Evolutionary conservation across 1,140 invertebrate genomes (phyloP).

Genomic region (Tetramorium parvispinum): DNA sequence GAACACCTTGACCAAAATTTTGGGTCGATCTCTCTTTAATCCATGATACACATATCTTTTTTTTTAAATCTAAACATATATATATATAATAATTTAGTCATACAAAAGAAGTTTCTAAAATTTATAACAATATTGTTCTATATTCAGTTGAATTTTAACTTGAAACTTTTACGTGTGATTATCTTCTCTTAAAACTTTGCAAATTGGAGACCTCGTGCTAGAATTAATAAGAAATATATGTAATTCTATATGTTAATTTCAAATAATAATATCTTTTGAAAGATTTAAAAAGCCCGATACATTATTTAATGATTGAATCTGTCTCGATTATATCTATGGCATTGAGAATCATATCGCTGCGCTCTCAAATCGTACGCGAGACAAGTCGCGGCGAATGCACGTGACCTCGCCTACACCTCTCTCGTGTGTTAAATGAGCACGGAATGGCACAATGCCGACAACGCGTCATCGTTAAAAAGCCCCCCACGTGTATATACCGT

Average conservation of each 20-base stretch:
- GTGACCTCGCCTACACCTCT: slow-evolving; percentile 21
- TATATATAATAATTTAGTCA: not conserved
- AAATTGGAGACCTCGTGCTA: not conserved
- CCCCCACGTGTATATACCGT: not conserved
- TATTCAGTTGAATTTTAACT: not conserved
- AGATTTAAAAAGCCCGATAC: not conserved
- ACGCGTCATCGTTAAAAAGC: slow-evolving; percentile 53
- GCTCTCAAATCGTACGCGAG: not conserved
- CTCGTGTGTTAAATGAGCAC: slow-evolving; percentile 20
- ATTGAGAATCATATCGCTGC: slow-evolving; percentile 3
- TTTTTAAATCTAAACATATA: not conserved
- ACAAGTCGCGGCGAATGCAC: not conserved
- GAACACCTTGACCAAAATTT: not conserved
- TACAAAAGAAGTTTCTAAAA: slow-evolving; percentile 3
- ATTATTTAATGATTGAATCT: slow-evolving; percentile 24
- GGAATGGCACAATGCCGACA: slow-evolving; percentile 62
- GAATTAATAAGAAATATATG: not conserved
- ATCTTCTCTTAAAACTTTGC: not conserved
- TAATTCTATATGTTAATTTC: not conserved
- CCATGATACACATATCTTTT: not conserved
- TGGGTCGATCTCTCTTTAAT: not conserved
- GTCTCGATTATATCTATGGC: not conserved
- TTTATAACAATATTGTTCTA: not conserved
- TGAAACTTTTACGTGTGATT: not conserved
- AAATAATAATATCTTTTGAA: not conserved